Base-by-base conservation (phyloP, 2,888 invertebrate species). In the Lamellibrachia satsuma region DNA sequence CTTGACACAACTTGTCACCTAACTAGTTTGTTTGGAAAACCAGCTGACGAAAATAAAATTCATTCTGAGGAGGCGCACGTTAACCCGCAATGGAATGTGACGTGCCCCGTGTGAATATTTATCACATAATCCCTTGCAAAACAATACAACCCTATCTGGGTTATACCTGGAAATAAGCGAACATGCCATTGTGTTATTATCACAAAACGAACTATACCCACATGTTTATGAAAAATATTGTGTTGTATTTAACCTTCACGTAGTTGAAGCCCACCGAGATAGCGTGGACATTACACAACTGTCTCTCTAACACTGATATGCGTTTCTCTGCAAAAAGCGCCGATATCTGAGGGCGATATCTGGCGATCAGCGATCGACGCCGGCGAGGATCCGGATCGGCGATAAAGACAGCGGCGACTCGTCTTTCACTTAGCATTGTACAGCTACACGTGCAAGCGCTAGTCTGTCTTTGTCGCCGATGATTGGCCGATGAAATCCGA, bases 261-360 rank as follows among this genome's bases (percentile, higher is more conserved):
- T 6, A 22, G 22, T 6, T 3, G 6, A 75, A n/a, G 75, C 4
- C 75, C 75, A 75, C 22, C 75, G 75, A 15, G 11, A n/a, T 15
- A 11, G 22, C 75, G n/a, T 1, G 9, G 55, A 55, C 55, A 55
- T 7, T 7, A 55, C 55, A 55, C 55, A 39, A 39, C 75, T 75
- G 75, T 4, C 75, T 11, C 75, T 15, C 22, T 75, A 75, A 75
- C 75, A 22, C 75, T 75, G 75, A 22, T 22, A n/a, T 6, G 22
- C 75, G 75, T 75, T 75, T 75, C 75, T 75, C 75, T 15, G 75
- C 75, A 75, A 75, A 75, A 75, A 75, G 75, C 75, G 22, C n/a
- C 75, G 15, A n/a, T 15, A 75, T 75, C 75, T 75, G 75, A 22
- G 75, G 75, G 75, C n/a, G 75, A 75, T 75, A 75, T 75, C 75